Evolutionary conservation across 1,140 invertebrate genomes (phyloP).

Genomic region (Drosophila pectinifera): DNA sequence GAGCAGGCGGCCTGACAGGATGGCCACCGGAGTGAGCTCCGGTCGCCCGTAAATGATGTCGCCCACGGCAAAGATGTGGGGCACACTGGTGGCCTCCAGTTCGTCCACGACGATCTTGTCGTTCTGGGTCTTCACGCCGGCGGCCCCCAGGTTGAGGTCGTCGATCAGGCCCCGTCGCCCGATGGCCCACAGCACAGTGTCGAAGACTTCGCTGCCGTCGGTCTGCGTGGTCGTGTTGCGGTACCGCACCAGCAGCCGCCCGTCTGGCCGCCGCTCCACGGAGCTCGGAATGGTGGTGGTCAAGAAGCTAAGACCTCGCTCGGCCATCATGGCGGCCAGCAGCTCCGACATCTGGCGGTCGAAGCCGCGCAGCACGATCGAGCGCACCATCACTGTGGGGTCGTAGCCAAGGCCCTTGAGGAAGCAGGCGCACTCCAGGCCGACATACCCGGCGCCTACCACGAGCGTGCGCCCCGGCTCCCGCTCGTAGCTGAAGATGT

Average conservation of each 20-base stretch:
- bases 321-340: conserved; percentile 93
- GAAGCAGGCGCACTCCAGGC: conserved; percentile 98
- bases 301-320: conserved; percentile 93
- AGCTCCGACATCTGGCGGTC: conserved; percentile 98
- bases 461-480: conserved; percentile 97
- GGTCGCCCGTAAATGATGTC: conserved; percentile 95
- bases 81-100: conserved; percentile 93
- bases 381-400: conserved; percentile 96
- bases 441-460: conserved; percentile 97
- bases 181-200: conserved; percentile 94
- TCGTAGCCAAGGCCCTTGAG: conserved; percentile 94
- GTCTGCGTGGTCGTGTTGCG: conserved; percentile 85
- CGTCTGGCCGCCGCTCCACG: conserved; percentile 89
- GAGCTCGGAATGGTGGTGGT: conserved; percentile 91
- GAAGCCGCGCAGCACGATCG: conserved; percentile 98
- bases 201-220: conserved; percentile 90
- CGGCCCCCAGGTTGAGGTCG: conserved; percentile 89
- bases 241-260: conserved; percentile 90
- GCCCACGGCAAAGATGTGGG: conserved; percentile 96
- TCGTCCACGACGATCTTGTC: conserved; percentile 89
- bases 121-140: conserved; percentile 87
- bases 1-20: conserved; percentile 95
- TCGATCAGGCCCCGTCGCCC: conserved; percentile 90
- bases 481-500: conserved; percentile 95
- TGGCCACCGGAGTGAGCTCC: conserved; percentile 98